Evolutionary conservation across 2,888 invertebrate species (phyloP).

Genomic region (Gnatocerus cornutus): DNA sequence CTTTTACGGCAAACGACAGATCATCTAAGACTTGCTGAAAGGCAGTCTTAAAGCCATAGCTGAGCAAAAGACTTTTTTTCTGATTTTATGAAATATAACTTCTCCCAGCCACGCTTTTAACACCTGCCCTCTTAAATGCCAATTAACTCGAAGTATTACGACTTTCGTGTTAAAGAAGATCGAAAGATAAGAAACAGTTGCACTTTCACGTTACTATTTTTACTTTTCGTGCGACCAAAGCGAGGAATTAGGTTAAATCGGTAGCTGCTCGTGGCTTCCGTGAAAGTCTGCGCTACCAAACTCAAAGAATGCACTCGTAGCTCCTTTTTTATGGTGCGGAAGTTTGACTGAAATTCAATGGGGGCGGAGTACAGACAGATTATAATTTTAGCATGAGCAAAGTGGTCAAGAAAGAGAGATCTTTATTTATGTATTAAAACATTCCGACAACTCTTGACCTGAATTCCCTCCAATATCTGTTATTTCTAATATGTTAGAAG

Average conservation of each 20-base stretch:
- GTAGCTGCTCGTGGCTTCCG: conserved; percentile 9
- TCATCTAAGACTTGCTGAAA: too few relatives aligned
- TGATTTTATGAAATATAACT: conserved; percentile 1
- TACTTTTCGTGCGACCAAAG: conserved; percentile 7
- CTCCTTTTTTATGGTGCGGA: conserved; percentile 3
- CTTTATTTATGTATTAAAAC: too few relatives aligned
- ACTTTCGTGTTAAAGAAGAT: conserved; percentile 34
- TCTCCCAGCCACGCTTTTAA: conserved; percentile 30
- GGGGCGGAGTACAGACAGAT: not conserved
- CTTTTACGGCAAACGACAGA: too few relatives aligned
- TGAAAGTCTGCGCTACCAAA: conserved; percentile 24
- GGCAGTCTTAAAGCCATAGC: too few relatives aligned
- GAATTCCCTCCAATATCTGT: too few relatives aligned
- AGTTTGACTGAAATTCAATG: conserved; percentile 6
- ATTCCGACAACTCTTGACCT: too few relatives aligned
- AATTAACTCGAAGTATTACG: conserved; percentile 43
- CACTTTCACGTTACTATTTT: conserved; percentile 45
- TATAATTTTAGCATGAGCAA: not conserved
- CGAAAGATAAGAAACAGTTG: conserved; percentile 42
- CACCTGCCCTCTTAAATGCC: conserved; percentile 45
- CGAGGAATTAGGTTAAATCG: conserved; percentile 31
- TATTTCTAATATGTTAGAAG: not conserved
- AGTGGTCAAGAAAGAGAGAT: too few relatives aligned
- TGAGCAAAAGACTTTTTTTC: too few relatives aligned
- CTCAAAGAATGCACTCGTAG: not conserved